Base-by-base conservation (phyloP, 2,888 invertebrate species). In the Ptilodon capucinus region DNA sequence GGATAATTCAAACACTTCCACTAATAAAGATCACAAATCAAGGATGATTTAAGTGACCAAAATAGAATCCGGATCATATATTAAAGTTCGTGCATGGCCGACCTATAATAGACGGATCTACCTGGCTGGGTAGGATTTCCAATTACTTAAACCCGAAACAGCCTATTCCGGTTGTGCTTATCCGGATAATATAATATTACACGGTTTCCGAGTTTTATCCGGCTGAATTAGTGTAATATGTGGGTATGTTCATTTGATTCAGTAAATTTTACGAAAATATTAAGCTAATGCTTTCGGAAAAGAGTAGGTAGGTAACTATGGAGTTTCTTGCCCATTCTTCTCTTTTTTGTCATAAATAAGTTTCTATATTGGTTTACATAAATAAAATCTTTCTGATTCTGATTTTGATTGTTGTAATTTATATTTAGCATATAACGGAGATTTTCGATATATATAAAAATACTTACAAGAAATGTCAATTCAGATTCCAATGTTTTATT, bases 101-200 rank as follows among this genome's bases (percentile, higher is more conserved):
- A 46, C 42, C 46, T 48, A 38, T 55, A 56, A 53, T 44, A 61
- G 51, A 45, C 58, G 47, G 49, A 54, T 48, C 35, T 61, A 67
- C 63, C 63, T 61, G 52, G 41, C 38, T 51, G 48, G 57, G 48
- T 46, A 54, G 55, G 58, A 60, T 61, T 63, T 63, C 60, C 71
- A 71, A 71, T 72, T 67, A 72, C 68, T 64, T 64, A 64, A 60
- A 57, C 62, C 60, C 53, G 45, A 59, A 50, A 63, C 44, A 53
- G 54, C 56, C 48, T 56, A 51, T 45, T 39, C 46, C 58, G 42
- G 48, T 47, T 39, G 48, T 53, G 49, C 47, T 48, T 54, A 49
- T 42, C 48, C 54, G 54, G 68, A 68, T 63, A 59, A 68, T 64
- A 68, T 60, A 54, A 66, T 70, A 68, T 64, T 67, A 59, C 40